Conservation (phyloP, 2,113 vertebrate genomes). For the Phodopus roborovskii region DNA sequence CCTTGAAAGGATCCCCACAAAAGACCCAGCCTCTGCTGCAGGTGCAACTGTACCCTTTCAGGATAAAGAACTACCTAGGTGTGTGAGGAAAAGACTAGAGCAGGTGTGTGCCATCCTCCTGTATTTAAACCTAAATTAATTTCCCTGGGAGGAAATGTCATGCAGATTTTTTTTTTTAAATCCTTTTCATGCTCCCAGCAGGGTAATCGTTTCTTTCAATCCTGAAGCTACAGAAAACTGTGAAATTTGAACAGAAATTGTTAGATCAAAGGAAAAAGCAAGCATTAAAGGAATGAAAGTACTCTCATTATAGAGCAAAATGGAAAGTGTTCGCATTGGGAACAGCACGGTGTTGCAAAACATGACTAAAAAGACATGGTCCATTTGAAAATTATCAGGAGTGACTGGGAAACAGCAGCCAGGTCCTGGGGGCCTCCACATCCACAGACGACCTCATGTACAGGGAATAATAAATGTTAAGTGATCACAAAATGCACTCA, state of each 20-base stretch:
- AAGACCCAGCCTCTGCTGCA: constrained; percentile 31
- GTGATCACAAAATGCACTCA: not conserved
- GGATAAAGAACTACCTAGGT: constrained; percentile 43
- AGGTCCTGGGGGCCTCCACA: constrained; percentile 12
- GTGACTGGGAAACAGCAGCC: constrained; percentile 11
- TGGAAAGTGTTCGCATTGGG: constrained; percentile 71
- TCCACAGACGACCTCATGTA: not conserved
- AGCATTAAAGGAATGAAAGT: constrained; percentile 78
- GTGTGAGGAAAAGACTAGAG: not conserved
- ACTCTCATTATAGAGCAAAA: constrained; percentile 77
- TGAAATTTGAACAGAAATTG: constrained; percentile 82
- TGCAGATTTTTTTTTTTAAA: constrained; percentile 52
- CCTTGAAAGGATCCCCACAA: constrained; percentile 46
- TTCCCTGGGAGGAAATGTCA: constrained; percentile 70
- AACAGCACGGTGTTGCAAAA: constrained; percentile 67
- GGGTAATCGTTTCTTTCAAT: constrained; percentile 76
- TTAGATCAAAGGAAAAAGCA: constrained; percentile 79
- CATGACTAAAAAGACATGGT: constrained; percentile 72
- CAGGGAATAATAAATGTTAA: constrained; percentile 48
- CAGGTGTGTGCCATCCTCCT: constrained; percentile 25
- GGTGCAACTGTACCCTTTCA: not conserved
- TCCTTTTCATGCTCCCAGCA: constrained; percentile 79
- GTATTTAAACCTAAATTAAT: constrained; percentile 80
- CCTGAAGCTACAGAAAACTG: constrained; percentile 79
- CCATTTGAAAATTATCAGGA: constrained; percentile 73